Evolutionary conservation across 2,888 invertebrate genomes (phyloP), one percentile per base, ranked within the genome.

Genomic region (Eupithecia pulchellata): DNA sequence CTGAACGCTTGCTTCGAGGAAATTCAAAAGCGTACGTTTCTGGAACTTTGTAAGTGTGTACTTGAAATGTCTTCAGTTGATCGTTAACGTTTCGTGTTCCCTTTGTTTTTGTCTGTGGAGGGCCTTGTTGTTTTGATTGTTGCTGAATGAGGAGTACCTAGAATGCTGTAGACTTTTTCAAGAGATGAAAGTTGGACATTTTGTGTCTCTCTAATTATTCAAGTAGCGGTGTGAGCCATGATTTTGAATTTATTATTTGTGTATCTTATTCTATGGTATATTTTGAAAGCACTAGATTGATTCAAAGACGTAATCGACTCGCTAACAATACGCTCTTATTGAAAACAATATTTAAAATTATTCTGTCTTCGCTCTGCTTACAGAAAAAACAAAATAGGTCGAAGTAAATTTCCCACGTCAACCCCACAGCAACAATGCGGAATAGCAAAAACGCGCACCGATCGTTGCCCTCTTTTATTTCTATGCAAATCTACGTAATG

Each of bases 401-500:
- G 25, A 9, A 66, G 25, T 25, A 61, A 20, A 29, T 64, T 30
- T 57, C 60, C 61, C 63, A 66, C 66, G 34, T 67, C 65, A 71
- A 73, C 74, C 73, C 68, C 71, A 68, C 63, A 65, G 29, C n/a
- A 61, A 61, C 61, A 61, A 61, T 61, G 61, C 61, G 25, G 61
- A 70, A n/a, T 69, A 9, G 57, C 62, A 65, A 30, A 70, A 74
- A 69, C 67, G 55, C 71, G 62, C 47, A 63, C 64, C 73, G 64
- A 79, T 77, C 78, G 80, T 76, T 77, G 77, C 79, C 81, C 82
- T 79, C 82, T 88, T 79, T 92, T 91, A 93, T 92, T 91, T 90
- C 90, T 88, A 89, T 89, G 89, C 84, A 89, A 91, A 93, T 93
- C 91, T 89, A 86, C 89, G 90, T 93, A 93, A 92, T 92, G 90